Evolutionary conservation across 2,797 vertebrate genomes (phyloP), one percentile per base, ranked within the genome.

Genomic region (Propithecus perrieri): DNA sequence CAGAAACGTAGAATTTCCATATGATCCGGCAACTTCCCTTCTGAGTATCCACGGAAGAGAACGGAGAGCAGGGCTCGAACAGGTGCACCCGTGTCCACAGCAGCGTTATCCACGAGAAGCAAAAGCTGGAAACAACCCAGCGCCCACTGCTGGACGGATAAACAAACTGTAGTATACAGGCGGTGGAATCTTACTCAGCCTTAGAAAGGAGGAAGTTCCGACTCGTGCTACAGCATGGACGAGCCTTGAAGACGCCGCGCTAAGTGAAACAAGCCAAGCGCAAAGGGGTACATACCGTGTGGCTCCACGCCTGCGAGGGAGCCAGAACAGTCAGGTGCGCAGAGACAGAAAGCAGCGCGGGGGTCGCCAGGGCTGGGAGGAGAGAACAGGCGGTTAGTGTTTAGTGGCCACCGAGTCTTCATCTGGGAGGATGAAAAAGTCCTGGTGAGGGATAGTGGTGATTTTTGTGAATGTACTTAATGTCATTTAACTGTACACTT

Each of bases 351-450:
- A 22, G 48, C 10, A 50, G 30, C 28, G 22, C 1, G 76, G 41
- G 50, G 48, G 41, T 9, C 43, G 5, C 22, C 76, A 83, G 50
- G 33, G 22, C 63, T 57, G 33, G 33, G 46, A 18, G 38, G 41
- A 17, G 18, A 46, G 6, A 6, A 4, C 3, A 2, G 35, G 41
- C 6, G 38, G 20, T 38, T n/a, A 17, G 1, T 43, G 5, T 33
- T 43, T 30, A 10, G 30, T 22, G 63, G 71, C 35, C 7, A 46
- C 6, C 74, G 69, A 81, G n/a, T 74, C 41, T 59, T 28, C n/a
- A 3, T 50, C 30, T 9, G 41, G 59, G 69, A 88, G 59, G 84
- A 88, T 43, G 59, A 65, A 22, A 41, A 83, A 30, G 30, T 83
- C 24, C 67, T 76, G 41, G 61, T 33, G 50, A 57, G 30, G 41